Base-by-base conservation (phyloP, 2,888 invertebrate genomes). In the Neoscelio sp. region DNA sequence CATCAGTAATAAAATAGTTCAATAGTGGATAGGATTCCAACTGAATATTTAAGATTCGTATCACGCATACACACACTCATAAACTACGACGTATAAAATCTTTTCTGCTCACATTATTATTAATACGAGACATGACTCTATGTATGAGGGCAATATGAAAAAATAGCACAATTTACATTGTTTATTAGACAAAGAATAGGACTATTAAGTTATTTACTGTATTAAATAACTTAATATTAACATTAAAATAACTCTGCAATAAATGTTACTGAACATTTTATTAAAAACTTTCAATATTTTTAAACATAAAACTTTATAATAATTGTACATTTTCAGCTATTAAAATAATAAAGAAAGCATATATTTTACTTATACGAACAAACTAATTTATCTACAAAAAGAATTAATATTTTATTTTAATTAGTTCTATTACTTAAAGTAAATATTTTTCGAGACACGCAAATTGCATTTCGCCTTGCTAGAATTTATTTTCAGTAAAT, bases 1-100 rank as follows among this genome's bases (percentile, higher is more conserved):
- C 62, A 62, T 62, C 30, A 35, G 48, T 17, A 12, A 48, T 48
- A 62, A 48, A 62, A n/a, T n/a, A n/a, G n/a, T n/a, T n/a, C n/a
- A 13, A 48, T 23, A 35, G 6, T 28, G 13, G 10, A 62, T 48
- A 38, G 38, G 26, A 48, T 48, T 62, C 26, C 35, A 48, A 48
- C 20, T 35, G n/a, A 20, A 48, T 38, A 33, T 23, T 62, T 48
- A 48, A 48, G 38, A 62, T 62, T 48, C 48, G 26, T 13, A 15
- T 46, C 62, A 38, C 62, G 62, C 62, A 48, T 35, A 38, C 38
- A 38, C 38, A 62, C 44, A 62, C 44, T 13, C 38, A 38, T 48
- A 62, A 62, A 62, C 44, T 13, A 33, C 44, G 33, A 35, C 13
- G 33, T 35, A 44, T 46, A 46, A 2, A 7, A 33, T 6, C 46